A percentile compares a stretch with the other conserved stretches of the same genome.
phyloP scores from a whole-genome alignment of 1,140 invertebrate species.

The Orchesella cincta region DNA sequence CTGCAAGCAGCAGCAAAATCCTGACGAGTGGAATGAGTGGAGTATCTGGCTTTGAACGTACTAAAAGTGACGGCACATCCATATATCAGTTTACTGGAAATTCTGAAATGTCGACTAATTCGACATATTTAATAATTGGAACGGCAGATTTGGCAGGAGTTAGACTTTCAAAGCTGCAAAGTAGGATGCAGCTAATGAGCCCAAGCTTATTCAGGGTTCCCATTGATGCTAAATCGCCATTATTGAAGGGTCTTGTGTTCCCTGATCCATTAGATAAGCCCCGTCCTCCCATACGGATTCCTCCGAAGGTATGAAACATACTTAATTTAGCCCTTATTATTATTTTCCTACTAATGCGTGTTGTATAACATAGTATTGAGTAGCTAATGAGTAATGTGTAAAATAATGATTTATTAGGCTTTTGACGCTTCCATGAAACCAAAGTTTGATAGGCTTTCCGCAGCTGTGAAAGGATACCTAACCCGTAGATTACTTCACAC shows the following conservation, averaged over 20 bases:
- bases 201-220: constrained; percentile 38
- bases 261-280: constrained; percentile 40
- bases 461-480: constrained; percentile 75
- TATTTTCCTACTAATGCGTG: background rate
- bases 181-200: constrained; percentile 41
- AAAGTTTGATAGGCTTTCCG: constrained; percentile 63
- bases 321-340: background rate
- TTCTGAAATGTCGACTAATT: background rate
- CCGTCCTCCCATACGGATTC: constrained; percentile 29
- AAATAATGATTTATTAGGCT: constrained; percentile 35
- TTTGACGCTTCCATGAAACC: constrained; percentile 47
- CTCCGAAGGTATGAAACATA: constrained; percentile 35
- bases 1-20: background rate
- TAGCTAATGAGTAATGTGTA: background rate
- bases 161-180: constrained; percentile 43
- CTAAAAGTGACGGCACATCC: background rate
- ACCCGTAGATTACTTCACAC: constrained; percentile 75
- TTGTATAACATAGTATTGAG: constrained; percentile 1
- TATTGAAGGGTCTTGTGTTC: constrained; percentile 46
- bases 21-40: background rate
- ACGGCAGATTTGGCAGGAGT: background rate
- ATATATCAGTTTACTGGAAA: constrained; percentile 4
- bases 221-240: constrained; percentile 39
- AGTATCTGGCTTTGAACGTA: background rate
- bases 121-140: background rate